Conservation (phyloP, 2,113 vertebrate genomes). For the Malurus elegans region DNA sequence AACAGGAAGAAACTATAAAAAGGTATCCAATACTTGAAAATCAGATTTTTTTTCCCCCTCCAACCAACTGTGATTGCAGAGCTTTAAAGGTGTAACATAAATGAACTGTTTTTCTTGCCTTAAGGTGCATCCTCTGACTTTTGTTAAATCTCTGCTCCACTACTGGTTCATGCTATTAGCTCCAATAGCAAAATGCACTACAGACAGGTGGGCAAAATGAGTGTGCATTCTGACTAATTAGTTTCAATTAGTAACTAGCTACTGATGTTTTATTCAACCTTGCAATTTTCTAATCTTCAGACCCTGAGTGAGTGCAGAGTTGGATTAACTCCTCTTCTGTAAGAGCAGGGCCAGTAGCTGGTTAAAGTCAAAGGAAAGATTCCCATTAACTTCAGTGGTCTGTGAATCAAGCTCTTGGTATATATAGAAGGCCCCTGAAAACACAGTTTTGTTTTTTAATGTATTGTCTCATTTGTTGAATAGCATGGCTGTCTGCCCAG, state of each 20-base stretch:
- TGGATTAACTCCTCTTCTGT: neutral
- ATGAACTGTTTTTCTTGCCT: neutral
- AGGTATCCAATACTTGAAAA: neutral
- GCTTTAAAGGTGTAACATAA: neutral
- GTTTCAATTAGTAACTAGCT: neutral
- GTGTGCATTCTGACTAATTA: neutral
- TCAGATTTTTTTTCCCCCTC: neutral
- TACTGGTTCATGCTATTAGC: neutral
- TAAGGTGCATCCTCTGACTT: neutral
- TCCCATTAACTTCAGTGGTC: conserved; percentile 18
- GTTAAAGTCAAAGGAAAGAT: conserved; percentile 32
- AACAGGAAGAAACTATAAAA: neutral
- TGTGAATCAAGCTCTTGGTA: conserved; percentile 39
- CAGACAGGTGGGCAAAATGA: neutral
- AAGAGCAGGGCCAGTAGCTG: neutral
- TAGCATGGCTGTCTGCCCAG: conserved; percentile 54
- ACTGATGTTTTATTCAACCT: neutral
- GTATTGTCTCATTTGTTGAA: conserved; percentile 56
- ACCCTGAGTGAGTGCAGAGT: neutral
- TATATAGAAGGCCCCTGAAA: conserved; percentile 44
- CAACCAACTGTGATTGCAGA: neutral
- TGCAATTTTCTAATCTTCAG: neutral
- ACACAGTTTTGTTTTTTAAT: conserved; percentile 44
- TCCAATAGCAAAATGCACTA: neutral
- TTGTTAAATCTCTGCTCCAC: neutral